Evolutionary conservation across 2,888 invertebrate genomes (phyloP).

Genomic region (Xestoiulus laeticollis): DNA sequence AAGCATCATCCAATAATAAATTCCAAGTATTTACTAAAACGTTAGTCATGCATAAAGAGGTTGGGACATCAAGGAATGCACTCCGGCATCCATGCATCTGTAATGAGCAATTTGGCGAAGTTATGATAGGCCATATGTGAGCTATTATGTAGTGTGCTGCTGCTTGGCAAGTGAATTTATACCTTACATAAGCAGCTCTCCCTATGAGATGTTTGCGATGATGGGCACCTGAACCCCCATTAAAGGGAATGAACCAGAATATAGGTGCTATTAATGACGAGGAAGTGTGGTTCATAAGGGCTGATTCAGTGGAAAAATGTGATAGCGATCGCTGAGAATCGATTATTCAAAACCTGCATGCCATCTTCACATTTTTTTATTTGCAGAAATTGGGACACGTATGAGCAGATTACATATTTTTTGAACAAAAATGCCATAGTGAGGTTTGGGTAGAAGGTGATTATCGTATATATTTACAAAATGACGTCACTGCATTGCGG

Average conservation of each 20-base stretch:
- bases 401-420: background rate
- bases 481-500: too few species aligned
- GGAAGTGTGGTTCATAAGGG: background rate
- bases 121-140: slow-evolving; percentile 15
- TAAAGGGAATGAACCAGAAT: slow-evolving; percentile 18
- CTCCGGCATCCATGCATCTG: slow-evolving; percentile 1
- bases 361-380: background rate
- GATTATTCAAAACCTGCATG: background rate
- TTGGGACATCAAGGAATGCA: background rate
- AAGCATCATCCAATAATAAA: background rate
- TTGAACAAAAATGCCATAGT: too few species aligned
- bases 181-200: slow-evolving; percentile 18
- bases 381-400: background rate
- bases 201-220: slow-evolving; percentile 16
- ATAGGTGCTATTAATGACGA: background rate
- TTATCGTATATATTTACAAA: too few species aligned
- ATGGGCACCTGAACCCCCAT: slow-evolving; percentile 14
- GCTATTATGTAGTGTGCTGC: slow-evolving; percentile 5
- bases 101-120: slow-evolving; percentile 29
- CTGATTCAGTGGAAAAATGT: background rate
- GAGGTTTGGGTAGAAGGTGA: too few species aligned
- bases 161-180: background rate
- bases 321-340: background rate
- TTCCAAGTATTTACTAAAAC: slow-evolving; percentile 33
- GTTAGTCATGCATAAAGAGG: slow-evolving; percentile 33